A percentile compares a stretch with the other conserved stretches of the same genome.
Conservation (phyloP, 2,113 vertebrate genomes). For the Acrocephalus kingi region DNA sequence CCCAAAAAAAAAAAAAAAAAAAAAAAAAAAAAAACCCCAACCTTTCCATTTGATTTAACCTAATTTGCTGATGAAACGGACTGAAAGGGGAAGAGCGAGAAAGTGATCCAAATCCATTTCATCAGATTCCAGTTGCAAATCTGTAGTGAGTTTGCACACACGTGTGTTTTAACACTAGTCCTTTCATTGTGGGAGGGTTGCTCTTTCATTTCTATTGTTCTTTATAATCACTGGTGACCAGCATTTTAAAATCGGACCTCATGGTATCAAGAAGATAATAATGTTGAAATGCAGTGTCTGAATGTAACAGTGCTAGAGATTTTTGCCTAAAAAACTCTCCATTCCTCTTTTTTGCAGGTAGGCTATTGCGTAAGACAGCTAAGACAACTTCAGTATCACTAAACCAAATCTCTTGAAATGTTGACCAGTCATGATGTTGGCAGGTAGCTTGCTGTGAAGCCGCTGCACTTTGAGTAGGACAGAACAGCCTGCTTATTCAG, state of each 20-base stretch:
- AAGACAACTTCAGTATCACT: conserved; percentile 17
- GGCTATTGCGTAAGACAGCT: conserved; percentile 8
- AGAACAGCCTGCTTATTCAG: neutral
- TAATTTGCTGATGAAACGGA: conserved; percentile 65
- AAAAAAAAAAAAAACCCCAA: neutral
- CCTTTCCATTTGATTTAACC: conserved; percentile 53
- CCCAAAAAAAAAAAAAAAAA: neutral
- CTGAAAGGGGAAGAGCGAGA: neutral
- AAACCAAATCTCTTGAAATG: neutral
- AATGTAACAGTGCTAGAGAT: conserved; percentile 56
- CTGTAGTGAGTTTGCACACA: conserved; percentile 68
- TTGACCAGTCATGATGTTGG: neutral
- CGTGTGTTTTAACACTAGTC: conserved; percentile 76
- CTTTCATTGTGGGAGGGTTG: conserved; percentile 61
- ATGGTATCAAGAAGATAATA: conserved; percentile 33
- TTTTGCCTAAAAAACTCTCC: conserved; percentile 53
- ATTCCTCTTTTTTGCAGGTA: neutral
- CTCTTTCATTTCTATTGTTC: conserved; percentile 32
- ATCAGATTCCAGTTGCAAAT: conserved; percentile 60
- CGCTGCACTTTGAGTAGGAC: neutral
- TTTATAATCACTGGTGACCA: conserved; percentile 65
- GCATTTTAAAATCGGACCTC: conserved; percentile 60
- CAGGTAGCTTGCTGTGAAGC: conserved; percentile 6
- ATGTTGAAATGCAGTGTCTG: conserved; percentile 43
- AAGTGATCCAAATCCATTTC: conserved; percentile 44